A percentile compares a stretch with the other conserved stretches of the same genome.
These are phyloP conservation scores for Odontocerum albicorne DNA, from an alignment of 2,888 invertebrate genomes.

Conservation along the genomic window DNA sequence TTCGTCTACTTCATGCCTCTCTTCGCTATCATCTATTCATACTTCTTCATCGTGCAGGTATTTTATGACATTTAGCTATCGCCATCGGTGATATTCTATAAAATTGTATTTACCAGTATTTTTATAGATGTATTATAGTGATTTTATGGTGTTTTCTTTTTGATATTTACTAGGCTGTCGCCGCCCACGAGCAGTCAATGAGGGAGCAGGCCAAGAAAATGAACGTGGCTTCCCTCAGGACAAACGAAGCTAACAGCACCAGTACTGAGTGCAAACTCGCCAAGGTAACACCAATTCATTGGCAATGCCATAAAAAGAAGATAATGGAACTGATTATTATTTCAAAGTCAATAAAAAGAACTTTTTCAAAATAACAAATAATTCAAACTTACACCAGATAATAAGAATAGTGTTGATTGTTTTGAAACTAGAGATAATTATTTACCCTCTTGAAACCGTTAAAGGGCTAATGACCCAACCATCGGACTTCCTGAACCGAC, in stretches of 20 bases:
- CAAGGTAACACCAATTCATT: slow-evolving; percentile 62
- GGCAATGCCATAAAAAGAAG: slow-evolving; percentile 4
- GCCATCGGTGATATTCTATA: background rate
- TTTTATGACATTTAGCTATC: background rate
- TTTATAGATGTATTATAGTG: too few species aligned
- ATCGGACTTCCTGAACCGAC: too few species aligned
- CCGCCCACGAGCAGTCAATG: slow-evolving; percentile 84
- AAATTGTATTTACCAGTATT: too few species aligned
- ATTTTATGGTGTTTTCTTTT: too few species aligned
- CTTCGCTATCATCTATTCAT: slow-evolving; percentile 59
- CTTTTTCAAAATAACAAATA: too few species aligned
- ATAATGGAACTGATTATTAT: too few species aligned
- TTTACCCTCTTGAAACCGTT: too few species aligned
- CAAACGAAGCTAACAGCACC: slow-evolving; percentile 70
- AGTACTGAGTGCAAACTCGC: slow-evolving; percentile 87
- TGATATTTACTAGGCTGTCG: slow-evolving; percentile 71
- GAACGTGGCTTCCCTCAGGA: slow-evolving; percentile 84
- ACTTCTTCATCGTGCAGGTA: slow-evolving; percentile 63
- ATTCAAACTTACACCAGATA: too few species aligned
- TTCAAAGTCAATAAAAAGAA: too few species aligned
- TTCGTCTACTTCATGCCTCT: slow-evolving; percentile 53
- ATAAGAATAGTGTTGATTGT: too few species aligned
- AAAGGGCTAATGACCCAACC: too few species aligned
- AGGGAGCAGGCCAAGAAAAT: slow-evolving; percentile 91
- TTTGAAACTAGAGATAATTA: too few species aligned